These are phyloP conservation scores for Thereva nobilitata DNA, from an alignment of 2,888 invertebrate species.

Conservation along the genomic window DNA sequence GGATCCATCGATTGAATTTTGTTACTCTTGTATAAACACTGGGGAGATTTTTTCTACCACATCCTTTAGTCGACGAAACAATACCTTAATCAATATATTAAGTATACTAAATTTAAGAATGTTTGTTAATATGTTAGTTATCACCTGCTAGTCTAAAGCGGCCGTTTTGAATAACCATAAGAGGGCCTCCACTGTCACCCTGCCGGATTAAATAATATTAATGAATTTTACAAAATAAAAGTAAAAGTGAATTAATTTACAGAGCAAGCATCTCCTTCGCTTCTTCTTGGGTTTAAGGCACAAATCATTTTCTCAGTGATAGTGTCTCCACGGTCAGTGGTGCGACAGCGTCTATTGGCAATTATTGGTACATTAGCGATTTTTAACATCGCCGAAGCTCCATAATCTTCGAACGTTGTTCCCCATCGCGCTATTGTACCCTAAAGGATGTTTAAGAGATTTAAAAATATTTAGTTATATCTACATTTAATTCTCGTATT, in stretches of 20 bases:
- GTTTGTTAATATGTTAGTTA: constrained; percentile 24
- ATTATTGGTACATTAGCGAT: constrained; percentile 43
- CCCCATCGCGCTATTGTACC: constrained; percentile 43
- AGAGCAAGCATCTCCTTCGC: constrained; percentile 42
- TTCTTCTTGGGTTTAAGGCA: constrained; percentile 25
- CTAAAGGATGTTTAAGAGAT: constrained; percentile 15
- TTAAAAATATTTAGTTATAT: too few species aligned
- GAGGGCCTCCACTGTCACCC: constrained; percentile 38
- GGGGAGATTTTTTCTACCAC: constrained; percentile 40
- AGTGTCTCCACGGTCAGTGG: constrained; percentile 27
- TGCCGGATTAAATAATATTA: constrained; percentile 2
- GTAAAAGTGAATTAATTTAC: constrained; percentile 22
- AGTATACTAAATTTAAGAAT: neutral
- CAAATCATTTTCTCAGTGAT: constrained; percentile 36
- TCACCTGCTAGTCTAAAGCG: constrained; percentile 34
- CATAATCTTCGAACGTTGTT: constrained; percentile 36
- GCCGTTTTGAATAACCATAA: constrained; percentile 35
- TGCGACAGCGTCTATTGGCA: constrained; percentile 40
- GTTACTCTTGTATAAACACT: constrained; percentile 44
- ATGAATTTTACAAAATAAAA: neutral
- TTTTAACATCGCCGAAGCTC: constrained; percentile 36
- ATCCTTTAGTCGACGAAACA: constrained; percentile 44
- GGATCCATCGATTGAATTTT: constrained; percentile 42
- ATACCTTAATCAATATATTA: constrained; percentile 38
- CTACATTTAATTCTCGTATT: neutral